Evolutionary conservation across 2,797 vertebrate species (phyloP), one percentile per base, ranked within the genome.

Genomic region (Typhlichthys subterraneus): DNA sequence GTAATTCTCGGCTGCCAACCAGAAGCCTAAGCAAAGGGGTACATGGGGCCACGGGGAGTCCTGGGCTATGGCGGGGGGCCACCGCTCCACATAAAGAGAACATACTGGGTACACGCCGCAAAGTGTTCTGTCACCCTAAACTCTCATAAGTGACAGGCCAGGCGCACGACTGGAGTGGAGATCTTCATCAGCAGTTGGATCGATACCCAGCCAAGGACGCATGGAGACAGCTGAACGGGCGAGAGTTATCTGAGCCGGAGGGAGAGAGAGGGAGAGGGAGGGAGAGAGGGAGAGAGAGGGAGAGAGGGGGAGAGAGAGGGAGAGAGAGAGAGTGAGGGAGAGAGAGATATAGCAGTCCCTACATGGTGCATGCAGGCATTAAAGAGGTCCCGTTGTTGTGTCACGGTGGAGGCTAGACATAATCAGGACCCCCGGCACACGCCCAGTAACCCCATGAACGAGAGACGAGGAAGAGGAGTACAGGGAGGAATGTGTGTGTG

Each of bases 361-460:
- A 95, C 94, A 94, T 95, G 93, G 83, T 93, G 93, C 93, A 94
- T 93, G 91, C 87, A 93, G 87, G 93, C 93, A 87, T 90, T 94
- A 92, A 93, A 90, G 79, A 91, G 88, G 87, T 92, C 91, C 94
- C 94, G 94, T 94, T 94, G 89, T 88, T 93, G 75, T 55, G 80
- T 90, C 94, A 95, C 94, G 88, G 75, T 31, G 81, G 85, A 89
- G 79, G 75, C 53, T 57, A 85, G 85, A 92, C 94, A 95, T 94
- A 87, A 23, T 90, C 91, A 88, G 69, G 87, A 79, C 68, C 49
- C 50, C 79, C 59, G 33, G 76, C 77, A 77, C 61, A 49, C 52
- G 83, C 73, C 84, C 69, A 53, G 61, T 11, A 80, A 56, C 79
- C 53, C 83, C 77, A 81, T 77, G 65, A 62, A 87, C 77, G 80